phyloP scores from a whole-genome alignment of 2,113 vertebrate genomes.

The Oncorhynchus masou region DNA sequence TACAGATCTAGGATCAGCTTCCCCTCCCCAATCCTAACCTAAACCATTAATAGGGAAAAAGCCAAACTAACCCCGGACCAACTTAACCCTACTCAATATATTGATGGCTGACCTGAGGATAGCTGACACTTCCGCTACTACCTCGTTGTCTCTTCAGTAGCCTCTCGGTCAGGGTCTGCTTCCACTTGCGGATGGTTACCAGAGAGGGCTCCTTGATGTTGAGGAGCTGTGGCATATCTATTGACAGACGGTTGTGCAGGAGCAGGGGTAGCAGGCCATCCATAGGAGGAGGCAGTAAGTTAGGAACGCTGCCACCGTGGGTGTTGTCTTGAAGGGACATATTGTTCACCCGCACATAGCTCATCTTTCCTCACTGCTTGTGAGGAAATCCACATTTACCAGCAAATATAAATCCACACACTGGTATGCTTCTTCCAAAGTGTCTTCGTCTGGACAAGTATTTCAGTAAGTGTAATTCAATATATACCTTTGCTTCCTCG shows the following conservation, averaged over 20 bases:
- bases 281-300: conserved; percentile 39
- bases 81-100: not conserved
- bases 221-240: conserved; percentile 39
- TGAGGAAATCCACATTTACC: no score
- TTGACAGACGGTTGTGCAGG: conserved; percentile 64
- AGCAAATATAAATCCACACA: no score
- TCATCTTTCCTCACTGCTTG: no score
- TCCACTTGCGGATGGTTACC: conserved; percentile 69
- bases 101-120: conserved; percentile 65
- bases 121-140: conserved; percentile 42
- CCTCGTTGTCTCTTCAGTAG: conserved; percentile 60
- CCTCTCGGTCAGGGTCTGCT: conserved; percentile 63
- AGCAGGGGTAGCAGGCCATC: conserved; percentile 22
- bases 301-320: conserved; percentile 67
- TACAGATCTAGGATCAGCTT: no score
- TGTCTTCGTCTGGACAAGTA: no score
- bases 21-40: no score
- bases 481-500: no score
- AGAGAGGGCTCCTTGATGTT: conserved; percentile 66
- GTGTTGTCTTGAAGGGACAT: conserved; percentile 41
- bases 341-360: no score
- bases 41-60: no score
- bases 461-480: no score
- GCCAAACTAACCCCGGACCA: no score
- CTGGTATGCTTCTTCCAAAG: no score